These are phyloP conservation scores for Misgurnus mizolepis DNA, from an alignment of 2,113 vertebrate species.

Conservation along the genomic window DNA sequence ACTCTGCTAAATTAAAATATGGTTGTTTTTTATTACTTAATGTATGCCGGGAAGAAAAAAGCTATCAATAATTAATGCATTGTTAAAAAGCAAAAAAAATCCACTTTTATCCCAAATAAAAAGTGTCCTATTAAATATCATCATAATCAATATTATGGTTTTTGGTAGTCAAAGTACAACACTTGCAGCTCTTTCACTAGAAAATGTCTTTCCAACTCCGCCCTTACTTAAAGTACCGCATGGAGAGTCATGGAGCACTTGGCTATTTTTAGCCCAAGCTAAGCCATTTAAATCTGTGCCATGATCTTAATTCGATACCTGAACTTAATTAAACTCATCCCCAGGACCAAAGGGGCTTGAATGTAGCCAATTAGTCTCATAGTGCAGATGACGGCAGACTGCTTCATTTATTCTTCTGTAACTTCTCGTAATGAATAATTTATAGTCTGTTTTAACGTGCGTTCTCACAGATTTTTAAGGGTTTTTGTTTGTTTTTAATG, in stretches of 20 bases:
- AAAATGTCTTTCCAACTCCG: conserved; percentile 41
- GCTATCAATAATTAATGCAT: no score
- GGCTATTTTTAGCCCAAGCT: conserved; percentile 61
- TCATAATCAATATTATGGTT: neutral
- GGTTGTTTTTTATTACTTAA: no score
- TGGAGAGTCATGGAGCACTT: conserved; percentile 53
- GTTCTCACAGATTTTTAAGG: neutral
- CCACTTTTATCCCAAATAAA: no score
- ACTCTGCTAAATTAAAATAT: no score
- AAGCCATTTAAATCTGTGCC: conserved; percentile 64
- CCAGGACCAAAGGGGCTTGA: conserved; percentile 52
- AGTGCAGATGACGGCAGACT: conserved; percentile 45
- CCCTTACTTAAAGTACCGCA: conserved; percentile 51
- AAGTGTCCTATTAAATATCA: neutral
- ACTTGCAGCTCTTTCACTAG: neutral
- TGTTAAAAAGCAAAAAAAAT: no score
- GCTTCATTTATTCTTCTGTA: conserved; percentile 35
- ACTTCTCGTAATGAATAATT: conserved; percentile 47
- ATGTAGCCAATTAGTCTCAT: conserved; percentile 47
- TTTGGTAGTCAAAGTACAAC: neutral
- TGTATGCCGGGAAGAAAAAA: no score
- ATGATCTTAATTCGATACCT: conserved; percentile 68
- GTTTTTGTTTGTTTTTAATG: neutral
- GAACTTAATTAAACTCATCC: conserved; percentile 64
- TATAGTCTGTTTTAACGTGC: conserved; percentile 15